Percentiles rank a stretch among this genome's conserved stretches.
These are phyloP conservation scores for Eristalis pertinax DNA, from an alignment of 2,888 invertebrate genomes.

Conservation along the genomic window DNA sequence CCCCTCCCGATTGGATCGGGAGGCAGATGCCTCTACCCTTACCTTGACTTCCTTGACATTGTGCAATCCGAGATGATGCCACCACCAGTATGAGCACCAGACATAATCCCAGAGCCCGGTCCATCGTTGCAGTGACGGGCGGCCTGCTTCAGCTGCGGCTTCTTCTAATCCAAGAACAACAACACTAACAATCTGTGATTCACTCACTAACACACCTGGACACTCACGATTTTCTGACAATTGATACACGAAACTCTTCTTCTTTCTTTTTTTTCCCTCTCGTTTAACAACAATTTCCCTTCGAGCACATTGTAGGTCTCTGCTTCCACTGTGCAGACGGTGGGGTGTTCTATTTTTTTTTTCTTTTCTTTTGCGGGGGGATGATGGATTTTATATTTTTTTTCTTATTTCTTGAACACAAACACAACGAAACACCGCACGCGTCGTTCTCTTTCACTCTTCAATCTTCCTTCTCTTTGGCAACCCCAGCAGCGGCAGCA, in stretches of 20 bases:
- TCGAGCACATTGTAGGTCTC: conserved; percentile 22
- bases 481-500: background rate
- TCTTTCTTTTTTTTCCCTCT: conserved; percentile 7
- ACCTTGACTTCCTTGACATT: conserved; percentile 72
- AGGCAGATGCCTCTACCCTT: conserved; percentile 1
- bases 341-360: conserved; percentile 17
- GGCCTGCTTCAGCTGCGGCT: background rate
- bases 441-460: conserved; percentile 20
- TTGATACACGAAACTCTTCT: background rate
- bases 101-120: conserved; percentile 58
- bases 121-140: conserved; percentile 32
- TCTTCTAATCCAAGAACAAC: conserved; percentile 21
- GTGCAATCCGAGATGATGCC: conserved; percentile 57
- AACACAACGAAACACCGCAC: conserved; percentile 43
- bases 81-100: conserved; percentile 57
- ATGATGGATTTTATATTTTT: background rate
- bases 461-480: background rate
- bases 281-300: conserved; percentile 28
- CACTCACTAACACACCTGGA: background rate
- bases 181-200: background rate
- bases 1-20: background rate
- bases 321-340: background rate
- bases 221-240: background rate
- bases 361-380: background rate
- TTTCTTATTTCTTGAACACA: conserved; percentile 18